Evolutionary conservation across 2,113 vertebrate genomes (phyloP), one percentile per base, ranked within the genome.

Genomic region (Columbina picui): DNA sequence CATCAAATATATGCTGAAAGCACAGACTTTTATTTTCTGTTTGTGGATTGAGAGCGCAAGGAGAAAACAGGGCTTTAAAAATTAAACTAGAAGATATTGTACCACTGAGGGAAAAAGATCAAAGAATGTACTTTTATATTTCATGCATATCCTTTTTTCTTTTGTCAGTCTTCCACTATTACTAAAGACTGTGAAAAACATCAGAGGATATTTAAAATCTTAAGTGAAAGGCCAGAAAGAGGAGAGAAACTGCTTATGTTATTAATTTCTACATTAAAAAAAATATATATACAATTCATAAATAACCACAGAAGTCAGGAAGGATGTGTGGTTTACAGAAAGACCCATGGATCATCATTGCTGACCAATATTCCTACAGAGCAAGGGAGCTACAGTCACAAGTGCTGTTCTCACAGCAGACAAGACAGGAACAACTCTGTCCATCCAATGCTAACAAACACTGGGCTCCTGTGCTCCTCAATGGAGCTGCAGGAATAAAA

Each of bases 201-300:
- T 4, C 67, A 38, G 11, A 52, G 30, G 15, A 34, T 77, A 71
- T 87, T 84, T 89, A 87, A 87, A 93, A 78, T 75, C 32, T 67
- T 29, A 90, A 94, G 17, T 34, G 65, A 93, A 94, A 93, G n/a
- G 32, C 30, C 64, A 91, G 53, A 67, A 89, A 91, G 12, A 45
- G n/a, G 15, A 61, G 26, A 84, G 47, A 81, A 91, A 69, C 10
- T 26, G 8, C 55, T 82, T 9, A 7, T 41, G 21, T 47, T 41
- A 63, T 26, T 87, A 5, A 50, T 12, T 22, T 57, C 29, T 55
- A 41, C 60, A 49, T 47, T 45, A 8, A 43, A 43, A 45, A 45
- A 45, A 32, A 67, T 52, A 77, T 4, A 87, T 50, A 84, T 21
- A 78, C 61, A 89, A 78, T 27, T 78, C 27, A 26, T 47, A 57